phyloP scores from a whole-genome alignment of 2,888 invertebrate species.

The Chrysolina americana region DNA sequence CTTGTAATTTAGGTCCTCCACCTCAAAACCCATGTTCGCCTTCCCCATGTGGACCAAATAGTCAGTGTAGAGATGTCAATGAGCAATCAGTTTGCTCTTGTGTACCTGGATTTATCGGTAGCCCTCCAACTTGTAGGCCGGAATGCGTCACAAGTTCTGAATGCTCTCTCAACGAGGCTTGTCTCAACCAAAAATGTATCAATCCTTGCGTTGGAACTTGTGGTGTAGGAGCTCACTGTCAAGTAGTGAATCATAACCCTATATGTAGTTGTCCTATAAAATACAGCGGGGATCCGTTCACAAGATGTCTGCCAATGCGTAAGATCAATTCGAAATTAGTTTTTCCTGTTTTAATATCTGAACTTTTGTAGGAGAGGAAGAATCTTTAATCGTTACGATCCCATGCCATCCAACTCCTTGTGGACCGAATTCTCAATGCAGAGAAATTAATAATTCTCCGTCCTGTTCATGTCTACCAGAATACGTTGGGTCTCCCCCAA shows the following conservation, averaged over 20 bases:
- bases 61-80: slow-evolving; percentile 82
- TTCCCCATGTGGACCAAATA: slow-evolving; percentile 85
- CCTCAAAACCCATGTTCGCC: slow-evolving; percentile 27
- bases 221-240: slow-evolving; percentile 79
- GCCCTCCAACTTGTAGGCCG: slow-evolving; percentile 79
- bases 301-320: slow-evolving; percentile 66
- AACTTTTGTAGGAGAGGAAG: slow-evolving; percentile 47
- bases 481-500: slow-evolving; percentile 82
- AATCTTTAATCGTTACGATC: slow-evolving; percentile 70
- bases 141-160: slow-evolving; percentile 80
- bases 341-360: background rate
- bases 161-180: slow-evolving; percentile 76
- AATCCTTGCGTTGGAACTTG: slow-evolving; percentile 83
- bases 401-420: slow-evolving; percentile 86
- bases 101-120: slow-evolving; percentile 77
- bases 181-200: slow-evolving; percentile 79
- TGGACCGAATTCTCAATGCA: slow-evolving; percentile 83
- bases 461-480: slow-evolving; percentile 82
- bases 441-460: slow-evolving; percentile 77
- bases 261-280: slow-evolving; percentile 79
- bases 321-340: slow-evolving; percentile 21
- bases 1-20: slow-evolving; percentile 7
- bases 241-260: slow-evolving; percentile 81
- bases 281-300: slow-evolving; percentile 71
- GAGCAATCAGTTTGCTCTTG: slow-evolving; percentile 80